A percentile compares a stretch with the other conserved stretches of the same genome.
These are phyloP conservation scores for Diadophis punctatus DNA, from an alignment of 2,113 vertebrate species.

Conservation along the genomic window DNA sequence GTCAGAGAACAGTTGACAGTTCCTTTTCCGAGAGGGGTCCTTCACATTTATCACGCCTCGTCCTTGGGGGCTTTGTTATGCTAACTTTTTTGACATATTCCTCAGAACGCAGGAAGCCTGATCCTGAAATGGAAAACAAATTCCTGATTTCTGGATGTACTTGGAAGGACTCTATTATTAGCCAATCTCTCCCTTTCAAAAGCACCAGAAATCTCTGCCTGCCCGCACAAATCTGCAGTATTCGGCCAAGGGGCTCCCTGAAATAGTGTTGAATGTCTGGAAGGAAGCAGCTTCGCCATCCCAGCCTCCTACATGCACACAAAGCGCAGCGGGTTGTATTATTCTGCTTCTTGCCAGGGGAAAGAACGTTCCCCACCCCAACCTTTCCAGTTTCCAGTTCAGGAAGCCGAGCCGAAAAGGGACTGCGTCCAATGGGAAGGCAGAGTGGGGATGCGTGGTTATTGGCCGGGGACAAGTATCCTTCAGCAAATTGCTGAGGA, in stretches of 20 bases:
- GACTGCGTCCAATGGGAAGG: too few relatives aligned
- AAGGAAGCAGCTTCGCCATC: background rate
- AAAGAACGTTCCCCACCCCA: background rate
- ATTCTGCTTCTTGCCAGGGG: background rate
- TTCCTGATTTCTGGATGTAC: background rate
- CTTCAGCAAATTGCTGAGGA: too few relatives aligned
- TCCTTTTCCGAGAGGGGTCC: background rate
- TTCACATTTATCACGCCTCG: background rate
- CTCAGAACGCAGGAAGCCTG: background rate
- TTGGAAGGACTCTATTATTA: background rate
- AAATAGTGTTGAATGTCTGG: background rate
- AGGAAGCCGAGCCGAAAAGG: too few relatives aligned
- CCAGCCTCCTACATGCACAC: background rate
- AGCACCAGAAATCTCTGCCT: background rate
- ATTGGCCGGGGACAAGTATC: too few relatives aligned
- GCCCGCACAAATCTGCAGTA: background rate
- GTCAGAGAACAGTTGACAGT: background rate
- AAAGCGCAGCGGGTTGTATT: background rate
- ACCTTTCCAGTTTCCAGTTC: background rate
- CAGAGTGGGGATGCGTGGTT: too few relatives aligned
- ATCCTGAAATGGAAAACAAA: background rate
- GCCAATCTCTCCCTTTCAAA: background rate
- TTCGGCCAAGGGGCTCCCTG: background rate
- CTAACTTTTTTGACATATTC: background rate
- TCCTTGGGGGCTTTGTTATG: background rate